A percentile compares a stretch with the other conserved stretches of the same genome.
Evolutionary conservation across 2,797 vertebrate genomes (phyloP).

Genomic region (Falco concolor): DNA sequence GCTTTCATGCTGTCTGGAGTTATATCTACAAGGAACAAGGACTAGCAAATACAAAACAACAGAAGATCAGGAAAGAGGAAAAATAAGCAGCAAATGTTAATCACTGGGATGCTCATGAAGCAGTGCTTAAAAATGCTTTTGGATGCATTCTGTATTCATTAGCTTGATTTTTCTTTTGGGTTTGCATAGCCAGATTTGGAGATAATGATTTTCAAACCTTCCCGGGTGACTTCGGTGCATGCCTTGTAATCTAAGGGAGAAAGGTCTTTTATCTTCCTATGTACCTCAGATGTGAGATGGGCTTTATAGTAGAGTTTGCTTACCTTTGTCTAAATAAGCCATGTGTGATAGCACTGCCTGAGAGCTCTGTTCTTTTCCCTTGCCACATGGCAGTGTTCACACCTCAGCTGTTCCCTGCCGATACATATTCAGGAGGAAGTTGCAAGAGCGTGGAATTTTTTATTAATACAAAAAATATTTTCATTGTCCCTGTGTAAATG

Average conservation of each 20-base stretch:
- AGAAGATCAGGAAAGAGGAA: background rate
- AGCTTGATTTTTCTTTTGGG: background rate
- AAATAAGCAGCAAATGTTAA: background rate
- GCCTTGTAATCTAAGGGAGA: background rate
- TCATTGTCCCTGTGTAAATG: background rate
- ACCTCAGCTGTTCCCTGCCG: constrained; percentile 39
- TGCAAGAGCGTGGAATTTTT: background rate
- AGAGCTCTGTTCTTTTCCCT: background rate
- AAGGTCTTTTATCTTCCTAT: background rate
- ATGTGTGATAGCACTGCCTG: background rate
- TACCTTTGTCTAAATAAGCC: background rate
- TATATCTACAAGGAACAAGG: background rate
- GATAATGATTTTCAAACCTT: background rate
- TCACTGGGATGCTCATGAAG: background rate
- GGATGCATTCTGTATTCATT: background rate
- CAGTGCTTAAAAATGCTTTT: background rate
- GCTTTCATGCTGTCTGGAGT: background rate
- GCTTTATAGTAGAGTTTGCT: background rate
- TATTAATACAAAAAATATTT: background rate
- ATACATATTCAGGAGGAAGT: constrained; percentile 29
- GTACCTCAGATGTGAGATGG: background rate
- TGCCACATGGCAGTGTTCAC: constrained; percentile 39
- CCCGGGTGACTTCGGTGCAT: background rate
- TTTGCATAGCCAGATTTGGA: background rate
- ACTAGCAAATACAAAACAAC: background rate